A percentile compares a stretch with the other conserved stretches of the same genome.
These are phyloP conservation scores for Agonopterix alstromeriana DNA, from an alignment of 2,888 invertebrate genomes.

Conservation along the genomic window DNA sequence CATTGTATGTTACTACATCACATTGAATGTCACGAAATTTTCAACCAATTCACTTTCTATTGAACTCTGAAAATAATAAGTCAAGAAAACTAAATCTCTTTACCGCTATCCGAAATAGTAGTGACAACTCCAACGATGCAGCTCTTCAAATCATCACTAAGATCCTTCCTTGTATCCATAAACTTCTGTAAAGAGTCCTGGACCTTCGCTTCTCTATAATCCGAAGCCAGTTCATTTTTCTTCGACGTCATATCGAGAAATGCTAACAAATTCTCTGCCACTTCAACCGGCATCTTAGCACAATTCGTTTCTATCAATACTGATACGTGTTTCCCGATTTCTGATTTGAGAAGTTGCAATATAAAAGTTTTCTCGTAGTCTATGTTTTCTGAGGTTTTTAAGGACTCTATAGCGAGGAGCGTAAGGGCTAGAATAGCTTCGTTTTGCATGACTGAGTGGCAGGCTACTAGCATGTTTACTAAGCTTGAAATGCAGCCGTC, in stretches of 20 bases:
- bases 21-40: too few species aligned
- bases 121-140: conserved; percentile 34
- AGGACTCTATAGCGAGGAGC: conserved; percentile 66
- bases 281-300: conserved; percentile 63
- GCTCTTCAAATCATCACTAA: conserved; percentile 38
- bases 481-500: conserved; percentile 85
- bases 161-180: conserved; percentile 42
- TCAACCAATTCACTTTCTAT: too few species aligned
- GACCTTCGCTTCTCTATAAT: conserved; percentile 51
- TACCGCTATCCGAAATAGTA: conserved; percentile 34
- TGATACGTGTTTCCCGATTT: conserved; percentile 69
- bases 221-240: conserved; percentile 39
- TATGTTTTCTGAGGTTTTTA: conserved; percentile 28
- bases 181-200: conserved; percentile 49
- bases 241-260: conserved; percentile 64
- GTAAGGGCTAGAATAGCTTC: conserved; percentile 86
- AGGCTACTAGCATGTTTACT: conserved; percentile 88
- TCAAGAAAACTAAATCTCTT: conserved; percentile 1
- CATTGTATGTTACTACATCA: too few species aligned
- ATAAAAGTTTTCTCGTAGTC: conserved; percentile 44
- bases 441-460: conserved; percentile 92
- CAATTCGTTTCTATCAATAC: conserved; percentile 66
- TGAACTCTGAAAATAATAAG: too few species aligned
- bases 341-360: conserved; percentile 58
- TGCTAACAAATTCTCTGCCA: conserved; percentile 68